Conservation (phyloP, 2,113 vertebrate genomes). For the Bujurquina vittata region DNA sequence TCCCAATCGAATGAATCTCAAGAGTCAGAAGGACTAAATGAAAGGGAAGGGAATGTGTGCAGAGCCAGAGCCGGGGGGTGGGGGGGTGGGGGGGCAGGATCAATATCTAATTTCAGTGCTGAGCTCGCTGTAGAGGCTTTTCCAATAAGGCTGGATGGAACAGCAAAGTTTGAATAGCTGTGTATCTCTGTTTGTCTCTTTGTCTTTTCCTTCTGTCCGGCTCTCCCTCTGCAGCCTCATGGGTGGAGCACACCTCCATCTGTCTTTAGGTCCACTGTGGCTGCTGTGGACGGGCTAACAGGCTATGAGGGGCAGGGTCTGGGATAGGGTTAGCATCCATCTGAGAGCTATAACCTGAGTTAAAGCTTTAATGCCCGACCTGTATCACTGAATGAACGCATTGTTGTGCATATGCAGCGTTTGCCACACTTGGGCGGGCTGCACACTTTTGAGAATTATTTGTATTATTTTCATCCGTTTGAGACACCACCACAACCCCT, state of each 20-base stretch:
- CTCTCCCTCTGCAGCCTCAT: constrained; percentile 12
- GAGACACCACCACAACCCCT: not conserved
- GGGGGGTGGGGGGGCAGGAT: constrained; percentile 56
- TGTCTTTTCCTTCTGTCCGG: not conserved
- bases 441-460: not conserved
- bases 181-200: constrained; percentile 46
- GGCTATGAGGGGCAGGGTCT: not conserved
- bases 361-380: not conserved
- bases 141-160: constrained; percentile 79
- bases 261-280: not conserved
- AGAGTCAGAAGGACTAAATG: constrained; percentile 41
- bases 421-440: not conserved
- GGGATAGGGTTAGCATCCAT: not conserved
- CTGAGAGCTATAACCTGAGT: too few species aligned
- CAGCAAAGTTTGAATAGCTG: constrained; percentile 78
- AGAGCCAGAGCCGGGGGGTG: constrained; percentile 54
- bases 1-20: constrained; percentile 13
- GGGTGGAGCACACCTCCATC: constrained; percentile 6
- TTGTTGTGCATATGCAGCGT: not conserved
- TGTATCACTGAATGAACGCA: not conserved
- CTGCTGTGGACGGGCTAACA: not conserved
- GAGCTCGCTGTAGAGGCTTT: constrained; percentile 78
- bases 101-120: constrained; percentile 85
- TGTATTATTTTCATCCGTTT: not conserved
- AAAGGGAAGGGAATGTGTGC: constrained; percentile 57